Evolutionary conservation across 2,888 invertebrate genomes (phyloP).

Genomic region (Thumatha senex): DNA sequence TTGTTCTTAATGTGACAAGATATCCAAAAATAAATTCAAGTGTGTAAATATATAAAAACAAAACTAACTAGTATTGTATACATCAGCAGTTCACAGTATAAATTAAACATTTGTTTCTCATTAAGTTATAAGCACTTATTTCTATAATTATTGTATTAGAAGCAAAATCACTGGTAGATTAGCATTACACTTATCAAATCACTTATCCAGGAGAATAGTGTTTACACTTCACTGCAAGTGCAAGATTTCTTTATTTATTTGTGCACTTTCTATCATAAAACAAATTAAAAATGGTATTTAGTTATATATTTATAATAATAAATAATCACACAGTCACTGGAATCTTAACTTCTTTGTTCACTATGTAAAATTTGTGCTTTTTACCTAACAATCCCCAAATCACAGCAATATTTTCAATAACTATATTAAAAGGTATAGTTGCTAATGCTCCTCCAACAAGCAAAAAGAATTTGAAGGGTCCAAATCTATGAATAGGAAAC

Average conservation of each 20-base stretch:
- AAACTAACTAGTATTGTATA: constrained; percentile 6
- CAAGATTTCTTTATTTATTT: constrained; percentile 56
- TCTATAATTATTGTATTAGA: not conserved
- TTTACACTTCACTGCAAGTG: constrained; percentile 42
- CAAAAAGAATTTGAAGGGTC: constrained; percentile 89
- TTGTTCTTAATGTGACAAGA: constrained; percentile 20
- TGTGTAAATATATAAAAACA: constrained; percentile 21
- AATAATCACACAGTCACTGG: constrained; percentile 85
- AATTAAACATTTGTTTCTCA: constrained; percentile 1
- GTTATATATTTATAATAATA: constrained; percentile 20
- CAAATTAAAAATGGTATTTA: constrained; percentile 45
- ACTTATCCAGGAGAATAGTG: constrained; percentile 28
- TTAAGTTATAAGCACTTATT: not conserved
- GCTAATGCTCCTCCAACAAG: constrained; percentile 94
- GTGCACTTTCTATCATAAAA: constrained; percentile 62
- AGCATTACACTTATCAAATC: constrained; percentile 25
- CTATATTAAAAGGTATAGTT: constrained; percentile 96
- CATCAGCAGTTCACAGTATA: not conserved
- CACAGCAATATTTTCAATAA: constrained; percentile 97
- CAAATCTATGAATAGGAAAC: constrained; percentile 94
- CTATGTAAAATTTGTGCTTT: constrained; percentile 98
- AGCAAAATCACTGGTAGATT: constrained; percentile 19
- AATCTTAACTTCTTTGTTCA: constrained; percentile 93
- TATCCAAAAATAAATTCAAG: constrained; percentile 29
- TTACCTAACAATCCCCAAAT: constrained; percentile 97